Evolutionary conservation across 1,140 invertebrate genomes (phyloP), one percentile per base, ranked within the genome.

Genomic region (Pachyrhynchus sulphureomaculatus): DNA sequence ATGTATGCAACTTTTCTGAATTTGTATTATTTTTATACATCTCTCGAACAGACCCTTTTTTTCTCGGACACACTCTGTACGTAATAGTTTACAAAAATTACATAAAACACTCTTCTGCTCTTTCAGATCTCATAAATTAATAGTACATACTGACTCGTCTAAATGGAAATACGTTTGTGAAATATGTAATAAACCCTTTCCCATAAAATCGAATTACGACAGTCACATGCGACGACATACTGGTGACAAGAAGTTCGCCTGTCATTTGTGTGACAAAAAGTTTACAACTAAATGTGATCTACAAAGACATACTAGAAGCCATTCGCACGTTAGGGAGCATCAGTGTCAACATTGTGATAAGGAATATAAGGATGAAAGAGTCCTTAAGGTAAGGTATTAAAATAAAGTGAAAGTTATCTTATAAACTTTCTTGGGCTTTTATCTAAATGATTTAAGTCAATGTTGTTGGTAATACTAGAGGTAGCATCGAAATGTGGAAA

Each of bases 211-310:
- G 0, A 59, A 62, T 32, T 63, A 62, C n/a, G 62, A 62, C 18
- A 60, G 48, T 13, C 68, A 69, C 44, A 56, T 69, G 42, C 44
- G 62, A 9, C 9, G 68, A n/a, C 68, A 69, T 26, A 61, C 37
- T 4, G 62, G 62, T 4, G 65, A 65, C 26, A 91, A 91, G 44
- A 84, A 87, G 0, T 91, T 91, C 71, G 77, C 79, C 1, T 93
- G 90, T 70, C 78, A 80, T 4, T 79, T 85, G 2, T 93, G 91
- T 68, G 80, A 81, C 2, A 92, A 92, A 70, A 79, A 84, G 23
- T 93, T 93, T 42, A 42, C 53, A 9, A 45, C 57, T 10, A 68
- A 70, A 49, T 39, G 53, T 15, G 62, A 54, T n/a, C 52, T 69
- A 37, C 61, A 68, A 48, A 67, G 65, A 17, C 71, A 73, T 51